Evolutionary conservation across 2,888 invertebrate genomes (phyloP).

Genomic region (Heteromurus nitidus): DNA sequence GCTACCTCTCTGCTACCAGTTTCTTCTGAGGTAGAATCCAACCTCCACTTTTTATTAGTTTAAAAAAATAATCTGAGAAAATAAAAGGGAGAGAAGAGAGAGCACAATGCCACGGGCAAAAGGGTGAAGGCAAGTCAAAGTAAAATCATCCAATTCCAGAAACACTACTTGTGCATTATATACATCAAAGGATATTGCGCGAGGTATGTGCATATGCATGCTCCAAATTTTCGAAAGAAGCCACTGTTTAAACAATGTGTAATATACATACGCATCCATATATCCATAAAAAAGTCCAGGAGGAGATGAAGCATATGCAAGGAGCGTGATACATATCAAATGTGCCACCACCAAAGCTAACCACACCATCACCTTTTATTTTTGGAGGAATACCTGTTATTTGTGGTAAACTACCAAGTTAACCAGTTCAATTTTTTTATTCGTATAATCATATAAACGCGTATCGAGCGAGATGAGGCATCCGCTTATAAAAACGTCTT

Average conservation of each 20-base stretch:
- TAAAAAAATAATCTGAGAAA: slow-evolving; percentile 2
- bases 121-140: slow-evolving; percentile 32
- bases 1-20: slow-evolving; percentile 23
- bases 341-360: too few species aligned
- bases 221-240: too few species aligned
- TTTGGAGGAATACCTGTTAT: slow-evolving; percentile 18
- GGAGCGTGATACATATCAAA: slow-evolving; percentile 9
- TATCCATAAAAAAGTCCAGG: slow-evolving; percentile 4
- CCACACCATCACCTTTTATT: too few species aligned
- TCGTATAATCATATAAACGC: background rate
- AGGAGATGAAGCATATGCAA: too few species aligned
- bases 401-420: slow-evolving; percentile 23
- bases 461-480: background rate
- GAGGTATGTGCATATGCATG: too few species aligned
- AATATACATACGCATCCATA: background rate
- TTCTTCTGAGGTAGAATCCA: background rate
- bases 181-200: background rate
- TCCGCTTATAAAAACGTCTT: background rate
- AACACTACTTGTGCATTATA: slow-evolving; percentile 17
- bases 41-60: slow-evolving; percentile 2
- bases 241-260: slow-evolving; percentile 6
- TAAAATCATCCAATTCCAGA: slow-evolving; percentile 26
- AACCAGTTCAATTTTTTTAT: slow-evolving; percentile 49
- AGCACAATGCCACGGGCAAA: slow-evolving; percentile 30
- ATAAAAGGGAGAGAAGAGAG: background rate